Evolutionary conservation across 2,797 vertebrate genomes (phyloP).

Genomic region (Gymnothorax reevesii): DNA sequence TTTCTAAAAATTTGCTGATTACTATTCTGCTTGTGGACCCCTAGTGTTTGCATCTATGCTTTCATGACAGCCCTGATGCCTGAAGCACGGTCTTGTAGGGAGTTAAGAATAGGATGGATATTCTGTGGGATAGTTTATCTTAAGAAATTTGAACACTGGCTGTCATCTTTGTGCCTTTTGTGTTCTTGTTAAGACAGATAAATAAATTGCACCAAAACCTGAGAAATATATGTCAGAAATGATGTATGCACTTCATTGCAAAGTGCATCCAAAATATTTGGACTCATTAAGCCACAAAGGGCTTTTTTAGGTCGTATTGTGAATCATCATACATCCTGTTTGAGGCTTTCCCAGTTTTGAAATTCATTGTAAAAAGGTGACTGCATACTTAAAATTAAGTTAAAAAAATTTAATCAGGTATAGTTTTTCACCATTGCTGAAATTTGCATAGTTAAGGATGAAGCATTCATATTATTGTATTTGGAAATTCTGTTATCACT

Average conservation of each 20-base stretch:
- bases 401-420: background rate
- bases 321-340: background rate
- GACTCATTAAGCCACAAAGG: background rate
- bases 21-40: conserved; percentile 3
- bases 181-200: background rate
- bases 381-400: background rate
- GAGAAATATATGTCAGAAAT: background rate
- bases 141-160: background rate
- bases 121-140: background rate
- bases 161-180: background rate
- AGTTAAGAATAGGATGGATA: background rate
- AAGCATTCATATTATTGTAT: background rate
- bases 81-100: background rate
- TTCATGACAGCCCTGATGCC: conserved; percentile 14
- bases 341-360: background rate
- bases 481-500: background rate
- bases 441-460: background rate
- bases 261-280: background rate
- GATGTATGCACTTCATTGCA: background rate
- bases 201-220: background rate
- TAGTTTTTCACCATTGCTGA: background rate
- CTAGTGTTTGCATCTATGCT: background rate
- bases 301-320: background rate
- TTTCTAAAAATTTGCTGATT: background rate
- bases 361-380: background rate